phyloP scores from a whole-genome alignment of 2,888 invertebrate species.

The Pegoplata infirma region DNA sequence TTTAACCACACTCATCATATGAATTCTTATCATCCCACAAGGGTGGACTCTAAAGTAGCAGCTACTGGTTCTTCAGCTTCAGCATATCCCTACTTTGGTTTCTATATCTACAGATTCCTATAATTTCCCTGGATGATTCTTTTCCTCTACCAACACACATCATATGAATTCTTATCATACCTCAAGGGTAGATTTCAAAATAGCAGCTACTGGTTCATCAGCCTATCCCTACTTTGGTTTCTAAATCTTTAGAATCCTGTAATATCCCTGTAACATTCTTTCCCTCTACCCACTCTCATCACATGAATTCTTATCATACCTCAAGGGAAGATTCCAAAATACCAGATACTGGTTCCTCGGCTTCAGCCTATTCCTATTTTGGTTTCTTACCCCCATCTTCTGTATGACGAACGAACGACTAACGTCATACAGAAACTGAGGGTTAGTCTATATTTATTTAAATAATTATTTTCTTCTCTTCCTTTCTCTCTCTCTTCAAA shows the following conservation, averaged over 20 bases:
- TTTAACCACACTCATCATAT: slow-evolving; percentile 70
- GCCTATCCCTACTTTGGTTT: slow-evolving; percentile 89
- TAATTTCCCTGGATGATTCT: slow-evolving; percentile 79
- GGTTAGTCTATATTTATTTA: slow-evolving; percentile 79
- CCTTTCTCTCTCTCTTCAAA: not conserved
- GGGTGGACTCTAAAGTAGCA: slow-evolving; percentile 67
- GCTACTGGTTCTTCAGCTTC: slow-evolving; percentile 79
- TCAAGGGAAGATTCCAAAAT: slow-evolving; percentile 68
- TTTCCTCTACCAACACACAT: slow-evolving; percentile 69
- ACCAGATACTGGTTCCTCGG: slow-evolving; percentile 72
- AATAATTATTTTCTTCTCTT: not conserved
- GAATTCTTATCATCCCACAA: slow-evolving; percentile 73
- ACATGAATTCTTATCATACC: slow-evolving; percentile 74
- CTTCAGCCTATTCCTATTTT: slow-evolving; percentile 88
- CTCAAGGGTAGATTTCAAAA: slow-evolving; percentile 68
- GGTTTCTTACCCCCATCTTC: slow-evolving; percentile 87
- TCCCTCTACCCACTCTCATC: slow-evolving; percentile 68
- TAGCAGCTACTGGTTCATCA: slow-evolving; percentile 64
- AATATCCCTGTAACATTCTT: slow-evolving; percentile 80
- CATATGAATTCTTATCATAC: slow-evolving; percentile 75
- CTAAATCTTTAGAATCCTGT: slow-evolving; percentile 86
- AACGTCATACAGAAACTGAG: too few relatives aligned
- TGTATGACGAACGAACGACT: too few relatives aligned
- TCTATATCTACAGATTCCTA: slow-evolving; percentile 85
- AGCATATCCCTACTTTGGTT: slow-evolving; percentile 88